A percentile compares a stretch with the other conserved stretches of the same genome.
These are phyloP conservation scores for Neomorphus geoffroyi DNA, from an alignment of 2,797 vertebrate genomes.

Conservation along the genomic window DNA sequence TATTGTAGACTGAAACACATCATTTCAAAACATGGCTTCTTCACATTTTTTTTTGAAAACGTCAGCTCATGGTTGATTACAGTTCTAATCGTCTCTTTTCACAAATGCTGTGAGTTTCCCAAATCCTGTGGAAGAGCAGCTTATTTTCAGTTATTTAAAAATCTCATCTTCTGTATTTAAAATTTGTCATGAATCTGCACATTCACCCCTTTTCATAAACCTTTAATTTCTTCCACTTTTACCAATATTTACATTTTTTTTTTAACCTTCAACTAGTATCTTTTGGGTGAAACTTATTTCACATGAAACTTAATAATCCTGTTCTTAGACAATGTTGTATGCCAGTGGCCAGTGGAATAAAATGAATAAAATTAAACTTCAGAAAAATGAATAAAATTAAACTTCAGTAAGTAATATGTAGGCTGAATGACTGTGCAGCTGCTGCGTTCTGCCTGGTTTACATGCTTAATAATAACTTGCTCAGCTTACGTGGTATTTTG, in stretches of 20 bases:
- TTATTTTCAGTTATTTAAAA: conserved; percentile 2
- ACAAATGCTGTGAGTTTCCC: not conserved
- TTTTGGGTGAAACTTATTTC: not conserved
- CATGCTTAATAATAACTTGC: not conserved
- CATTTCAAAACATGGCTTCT: conserved; percentile 49
- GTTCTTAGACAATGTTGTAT: not conserved
- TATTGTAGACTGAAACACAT: conserved; percentile 34
- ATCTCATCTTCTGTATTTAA: not conserved
- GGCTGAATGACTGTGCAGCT: not conserved
- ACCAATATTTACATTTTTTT: not conserved
- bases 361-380: not conserved
- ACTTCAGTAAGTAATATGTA: not conserved
- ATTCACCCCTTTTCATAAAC: not conserved
- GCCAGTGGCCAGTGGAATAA: not conserved
- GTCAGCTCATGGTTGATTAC: conserved; percentile 18
- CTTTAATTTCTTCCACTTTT: not conserved
- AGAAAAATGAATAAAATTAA: not conserved
- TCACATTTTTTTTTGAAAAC: conserved; percentile 13
- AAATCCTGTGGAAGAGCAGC: not conserved
- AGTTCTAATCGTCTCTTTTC: not conserved
- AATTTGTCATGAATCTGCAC: not conserved
- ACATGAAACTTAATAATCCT: not conserved
- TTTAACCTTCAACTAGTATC: not conserved
- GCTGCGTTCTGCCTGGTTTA: rapidly evolving
- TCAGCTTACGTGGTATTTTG: not conserved